These are phyloP conservation scores for Chlorospingus flavigularis DNA, from an alignment of 2,797 vertebrate genomes.

Conservation along the genomic window DNA sequence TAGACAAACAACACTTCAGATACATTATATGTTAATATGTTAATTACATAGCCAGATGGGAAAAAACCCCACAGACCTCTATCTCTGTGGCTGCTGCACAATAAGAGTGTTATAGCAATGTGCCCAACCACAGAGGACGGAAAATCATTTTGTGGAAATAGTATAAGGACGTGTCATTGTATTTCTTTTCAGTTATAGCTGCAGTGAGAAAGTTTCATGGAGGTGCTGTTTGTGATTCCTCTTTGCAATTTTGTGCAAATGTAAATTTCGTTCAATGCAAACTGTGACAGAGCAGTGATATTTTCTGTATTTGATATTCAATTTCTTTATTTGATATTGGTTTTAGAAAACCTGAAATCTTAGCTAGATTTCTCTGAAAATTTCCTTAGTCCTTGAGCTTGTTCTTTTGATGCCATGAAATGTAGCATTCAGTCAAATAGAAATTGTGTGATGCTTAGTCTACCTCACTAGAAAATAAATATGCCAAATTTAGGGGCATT, in stretches of 20 bases:
- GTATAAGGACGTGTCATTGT: not conserved
- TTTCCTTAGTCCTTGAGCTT: not conserved
- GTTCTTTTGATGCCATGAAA: not conserved
- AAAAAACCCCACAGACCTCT: not conserved
- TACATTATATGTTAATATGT: not conserved
- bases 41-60: not conserved
- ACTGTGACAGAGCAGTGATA: not conserved
- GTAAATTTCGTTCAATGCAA: not conserved
- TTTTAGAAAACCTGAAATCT: not conserved
- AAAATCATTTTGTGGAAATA: not conserved
- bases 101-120: not conserved
- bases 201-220: not conserved
- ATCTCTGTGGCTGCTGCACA: not conserved
- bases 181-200: not conserved
- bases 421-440: not conserved
- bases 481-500: not conserved
- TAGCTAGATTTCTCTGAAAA: not conserved
- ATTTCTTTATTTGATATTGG: not conserved
- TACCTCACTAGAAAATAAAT: not conserved
- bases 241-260: not conserved
- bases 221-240: not conserved
- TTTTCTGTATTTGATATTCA: not conserved
- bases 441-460: not conserved
- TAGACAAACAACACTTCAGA: not conserved
- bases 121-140: fast-evolving